Base-by-base conservation (phyloP, 1,140 invertebrate genomes). In the Ptiloglossa arizonensis region DNA sequence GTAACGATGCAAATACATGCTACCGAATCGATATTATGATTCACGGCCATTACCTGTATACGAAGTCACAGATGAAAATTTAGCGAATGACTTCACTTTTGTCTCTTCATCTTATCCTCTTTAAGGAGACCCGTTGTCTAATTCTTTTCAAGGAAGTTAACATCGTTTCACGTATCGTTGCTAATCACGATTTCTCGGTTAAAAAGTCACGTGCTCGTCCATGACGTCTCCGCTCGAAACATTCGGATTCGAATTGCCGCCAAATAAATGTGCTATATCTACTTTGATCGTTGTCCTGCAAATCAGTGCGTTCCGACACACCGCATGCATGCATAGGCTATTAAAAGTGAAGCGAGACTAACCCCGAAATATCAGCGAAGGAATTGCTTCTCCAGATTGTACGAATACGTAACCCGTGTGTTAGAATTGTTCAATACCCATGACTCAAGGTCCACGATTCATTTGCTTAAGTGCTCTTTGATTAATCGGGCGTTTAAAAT, bases 271-370 rank as follows among this genome's bases (percentile, higher is more conserved):
- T 13, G 15, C 22, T 27, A 17, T 17, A 13, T 27, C 41, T 11
- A 29, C 41, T 48, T 35, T 13, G 32, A 13, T 19, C 24, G n/a
- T 6, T 5, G 44, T 17, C 32, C 35, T 41, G 32, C 41, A 11
- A 32, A 32, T 24, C 27, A 56, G 38, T 27, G n/a, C 9, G 6
- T 15, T 60, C 8, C 2, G 15, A 22, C 32, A 57, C 27, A 24
- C 24, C 19, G 15, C 46, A 29, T 41, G 22, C 44, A 22, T 24
- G 35, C 44, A 22, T 24, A 27, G 9, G 54, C 70, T 83, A 83
- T 83, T 83, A 83, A 79, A n/a, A n/a, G n/a, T 83, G 83, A 81
- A 79, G 41, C 54, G 24, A 67, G 41, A 83, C 35, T 62, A 67
- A 79, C 56, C 54, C 13, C 24, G 11, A 46, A 70, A 77, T 57